A percentile compares a stretch with the other conserved stretches of the same genome.
Conservation (phyloP, 2,888 invertebrate genomes). For the Acrobasis repandana region DNA sequence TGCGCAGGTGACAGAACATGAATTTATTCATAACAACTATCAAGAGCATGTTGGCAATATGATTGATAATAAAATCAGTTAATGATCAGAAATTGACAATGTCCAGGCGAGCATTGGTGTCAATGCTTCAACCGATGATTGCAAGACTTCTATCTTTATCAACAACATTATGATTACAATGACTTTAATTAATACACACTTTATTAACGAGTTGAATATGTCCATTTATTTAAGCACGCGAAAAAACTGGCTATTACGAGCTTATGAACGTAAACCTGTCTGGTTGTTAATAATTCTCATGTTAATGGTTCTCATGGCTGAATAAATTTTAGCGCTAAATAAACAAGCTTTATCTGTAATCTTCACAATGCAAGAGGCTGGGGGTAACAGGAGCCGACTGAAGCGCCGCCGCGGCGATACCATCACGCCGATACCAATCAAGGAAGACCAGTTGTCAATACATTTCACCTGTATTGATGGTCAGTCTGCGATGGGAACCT, state of each 20-base stretch:
- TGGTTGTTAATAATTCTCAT: constrained; percentile 68
- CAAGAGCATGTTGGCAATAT: constrained; percentile 17
- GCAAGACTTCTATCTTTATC: not conserved
- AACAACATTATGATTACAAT: constrained; percentile 7
- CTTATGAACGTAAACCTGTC: constrained; percentile 71
- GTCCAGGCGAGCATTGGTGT: not conserved
- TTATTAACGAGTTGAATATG: constrained; percentile 45
- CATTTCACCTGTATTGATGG: constrained; percentile 80
- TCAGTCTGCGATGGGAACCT: constrained; percentile 61
- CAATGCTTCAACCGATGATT: constrained; percentile 3
- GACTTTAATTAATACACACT: constrained; percentile 22
- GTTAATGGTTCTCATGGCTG: constrained; percentile 73
- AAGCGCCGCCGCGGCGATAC: constrained; percentile 76
- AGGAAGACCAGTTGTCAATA: constrained; percentile 83
- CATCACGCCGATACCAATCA: constrained; percentile 81
- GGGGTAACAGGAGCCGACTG: constrained; percentile 73
- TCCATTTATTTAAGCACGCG: constrained; percentile 61
- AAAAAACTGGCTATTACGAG: constrained; percentile 63
- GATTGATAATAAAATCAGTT: constrained; percentile 21
- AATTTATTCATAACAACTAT: constrained; percentile 18
- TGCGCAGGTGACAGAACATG: constrained; percentile 17
- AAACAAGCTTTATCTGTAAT: constrained; percentile 78
- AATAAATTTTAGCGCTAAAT: constrained; percentile 79
- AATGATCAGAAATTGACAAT: constrained; percentile 8
- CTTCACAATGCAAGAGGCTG: constrained; percentile 71